phyloP scores from a whole-genome alignment of 2,888 invertebrate species.

The Pogonocherus hispidulus region DNA sequence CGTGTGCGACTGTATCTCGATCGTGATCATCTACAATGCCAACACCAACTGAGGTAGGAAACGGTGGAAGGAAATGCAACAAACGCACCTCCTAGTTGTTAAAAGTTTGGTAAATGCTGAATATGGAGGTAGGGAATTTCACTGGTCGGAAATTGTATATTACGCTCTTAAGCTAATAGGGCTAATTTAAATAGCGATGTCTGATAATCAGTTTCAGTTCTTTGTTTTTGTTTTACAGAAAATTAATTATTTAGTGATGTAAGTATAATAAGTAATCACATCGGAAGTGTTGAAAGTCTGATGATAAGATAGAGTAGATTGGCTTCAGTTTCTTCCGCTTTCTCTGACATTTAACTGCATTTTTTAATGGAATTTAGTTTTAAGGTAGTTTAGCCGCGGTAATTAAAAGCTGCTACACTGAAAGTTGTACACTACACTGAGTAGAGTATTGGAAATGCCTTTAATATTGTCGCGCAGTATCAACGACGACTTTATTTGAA shows the following conservation, averaged over 20 bases:
- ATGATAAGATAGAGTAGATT: not conserved
- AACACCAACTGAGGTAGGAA: not conserved
- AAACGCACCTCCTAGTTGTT: not conserved
- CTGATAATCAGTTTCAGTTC: not conserved
- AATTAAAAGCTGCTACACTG: no score
- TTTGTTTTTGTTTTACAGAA: not conserved
- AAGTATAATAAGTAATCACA: no score
- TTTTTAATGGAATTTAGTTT: no score
- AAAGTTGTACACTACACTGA: no score
- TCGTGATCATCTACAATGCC: not conserved
- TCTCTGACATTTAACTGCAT: not conserved
- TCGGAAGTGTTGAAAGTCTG: not conserved
- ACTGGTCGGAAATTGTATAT: not conserved
- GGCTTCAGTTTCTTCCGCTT: not conserved
- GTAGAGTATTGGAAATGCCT: no score
- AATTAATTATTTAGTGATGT: not conserved
- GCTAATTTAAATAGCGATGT: not conserved
- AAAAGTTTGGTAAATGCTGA: not conserved
- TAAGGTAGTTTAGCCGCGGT: not conserved
- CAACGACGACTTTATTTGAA: no score
- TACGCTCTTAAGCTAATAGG: not conserved
- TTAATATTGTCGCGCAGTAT: no score
- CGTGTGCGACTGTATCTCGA: not conserved
- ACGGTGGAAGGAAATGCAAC: slow-evolving; percentile 5
- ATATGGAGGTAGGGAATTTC: not conserved